Percentiles rank a stretch among this genome's conserved stretches.
These are phyloP conservation scores for Erpetoichthys calabaricus DNA, from an alignment of 2,797 vertebrate genomes.

Conservation along the genomic window DNA sequence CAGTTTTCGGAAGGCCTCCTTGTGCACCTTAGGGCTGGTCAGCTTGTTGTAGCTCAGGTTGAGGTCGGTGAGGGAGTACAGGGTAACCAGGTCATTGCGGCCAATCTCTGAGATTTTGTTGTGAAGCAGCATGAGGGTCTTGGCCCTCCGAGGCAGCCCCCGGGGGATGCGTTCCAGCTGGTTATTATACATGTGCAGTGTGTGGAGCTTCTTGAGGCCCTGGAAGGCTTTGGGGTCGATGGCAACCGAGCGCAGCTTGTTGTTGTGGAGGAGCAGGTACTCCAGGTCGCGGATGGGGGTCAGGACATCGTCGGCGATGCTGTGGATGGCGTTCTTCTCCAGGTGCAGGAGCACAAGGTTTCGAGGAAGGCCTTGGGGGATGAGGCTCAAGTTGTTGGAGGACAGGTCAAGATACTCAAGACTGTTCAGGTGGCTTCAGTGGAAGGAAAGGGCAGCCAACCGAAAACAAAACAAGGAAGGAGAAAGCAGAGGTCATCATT, in stretches of 20 bases:
- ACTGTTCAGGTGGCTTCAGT: slow-evolving; percentile 59
- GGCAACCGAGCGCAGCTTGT: slow-evolving; percentile 70
- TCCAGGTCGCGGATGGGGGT: slow-evolving; percentile 74
- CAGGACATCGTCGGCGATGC: slow-evolving; percentile 65
- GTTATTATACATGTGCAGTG: slow-evolving; percentile 93
- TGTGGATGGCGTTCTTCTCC: slow-evolving; percentile 81
- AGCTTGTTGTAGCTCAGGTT: slow-evolving; percentile 95
- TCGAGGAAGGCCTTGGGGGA: slow-evolving; percentile 79
- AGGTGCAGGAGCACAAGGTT: slow-evolving; percentile 82
- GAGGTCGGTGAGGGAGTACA: slow-evolving; percentile 82
- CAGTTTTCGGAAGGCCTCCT: slow-evolving; percentile 84
- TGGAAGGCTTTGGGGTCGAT: slow-evolving; percentile 79
- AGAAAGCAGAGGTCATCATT: not conserved
- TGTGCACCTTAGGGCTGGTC: slow-evolving; percentile 64
- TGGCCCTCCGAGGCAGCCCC: slow-evolving; percentile 76
- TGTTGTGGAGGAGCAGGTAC: slow-evolving; percentile 93
- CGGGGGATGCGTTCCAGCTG: slow-evolving; percentile 76
- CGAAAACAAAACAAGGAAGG: not conserved
- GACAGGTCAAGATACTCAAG: slow-evolving; percentile 91
- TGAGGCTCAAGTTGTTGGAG: slow-evolving; percentile 80
- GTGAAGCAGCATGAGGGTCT: slow-evolving; percentile 88
- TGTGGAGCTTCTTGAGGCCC: slow-evolving; percentile 90
- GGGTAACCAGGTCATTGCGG: slow-evolving; percentile 73
- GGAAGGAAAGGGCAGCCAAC: not conserved
- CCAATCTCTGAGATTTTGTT: slow-evolving; percentile 76